Percentiles rank a stretch among this genome's conserved stretches.
phyloP scores from a whole-genome alignment of 35 echinoderm and acorn worm species.

The Heliocidaris tuberculata region DNA sequence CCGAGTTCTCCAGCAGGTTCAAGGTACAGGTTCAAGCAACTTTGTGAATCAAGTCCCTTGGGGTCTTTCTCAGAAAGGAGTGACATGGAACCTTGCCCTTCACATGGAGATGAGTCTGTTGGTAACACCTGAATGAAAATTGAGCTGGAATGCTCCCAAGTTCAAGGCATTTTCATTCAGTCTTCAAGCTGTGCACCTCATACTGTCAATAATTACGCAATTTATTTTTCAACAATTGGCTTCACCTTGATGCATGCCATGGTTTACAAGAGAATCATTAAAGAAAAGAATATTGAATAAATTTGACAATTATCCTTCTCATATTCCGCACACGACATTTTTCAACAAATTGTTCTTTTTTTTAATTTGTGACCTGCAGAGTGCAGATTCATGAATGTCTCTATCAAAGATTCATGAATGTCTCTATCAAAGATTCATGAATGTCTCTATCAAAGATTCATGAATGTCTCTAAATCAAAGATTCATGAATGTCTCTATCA shows the following conservation, averaged over 20 bases:
- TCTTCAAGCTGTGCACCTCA: background rate
- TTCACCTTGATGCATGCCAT: background rate
- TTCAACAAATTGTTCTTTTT: background rate
- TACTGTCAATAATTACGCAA: background rate
- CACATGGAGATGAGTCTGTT: background rate
- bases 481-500: too few species aligned
- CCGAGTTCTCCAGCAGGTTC: background rate
- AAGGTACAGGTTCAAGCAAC: background rate
- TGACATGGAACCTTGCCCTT: background rate
- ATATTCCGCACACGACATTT: background rate
- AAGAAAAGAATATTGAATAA: background rate
- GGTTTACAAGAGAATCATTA: background rate
- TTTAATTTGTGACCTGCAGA: background rate
- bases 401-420: too few species aligned
- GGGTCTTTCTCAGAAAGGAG: background rate
- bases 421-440: too few species aligned
- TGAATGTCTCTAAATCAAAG: too few species aligned
- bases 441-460: too few species aligned
- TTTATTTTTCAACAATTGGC: background rate
- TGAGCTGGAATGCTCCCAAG: background rate
- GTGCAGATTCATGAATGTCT: background rate
- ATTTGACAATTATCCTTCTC: background rate
- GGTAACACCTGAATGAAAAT: background rate
- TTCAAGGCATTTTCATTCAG: background rate
- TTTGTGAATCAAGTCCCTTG: conserved; percentile 9